These are phyloP conservation scores for Paramisgurnus dabryanus DNA, from an alignment of 2,113 vertebrate species.

Conservation along the genomic window DNA sequence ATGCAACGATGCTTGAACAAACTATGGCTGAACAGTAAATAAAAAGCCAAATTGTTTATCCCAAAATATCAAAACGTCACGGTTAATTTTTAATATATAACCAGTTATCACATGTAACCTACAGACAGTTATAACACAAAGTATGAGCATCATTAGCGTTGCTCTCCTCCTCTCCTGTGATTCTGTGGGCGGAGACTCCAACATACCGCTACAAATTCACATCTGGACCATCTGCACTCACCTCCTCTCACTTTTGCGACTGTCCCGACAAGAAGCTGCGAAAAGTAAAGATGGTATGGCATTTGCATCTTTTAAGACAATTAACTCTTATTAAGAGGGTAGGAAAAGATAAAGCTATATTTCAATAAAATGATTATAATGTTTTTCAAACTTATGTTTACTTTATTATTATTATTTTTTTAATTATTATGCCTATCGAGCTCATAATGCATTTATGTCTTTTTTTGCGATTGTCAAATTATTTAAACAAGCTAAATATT, in stretches of 20 bases:
- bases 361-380: too few species aligned
- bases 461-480: background rate
- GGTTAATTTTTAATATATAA: too few species aligned
- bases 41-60: too few species aligned
- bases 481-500: background rate
- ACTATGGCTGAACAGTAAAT: too few species aligned
- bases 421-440: too few species aligned
- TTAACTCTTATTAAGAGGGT: background rate
- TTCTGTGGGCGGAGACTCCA: background rate
- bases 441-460: background rate
- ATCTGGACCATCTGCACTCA: constrained; percentile 27
- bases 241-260: background rate
- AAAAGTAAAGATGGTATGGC: constrained; percentile 19
- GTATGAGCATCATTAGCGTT: background rate
- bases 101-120: too few species aligned
- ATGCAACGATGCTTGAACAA: too few species aligned
- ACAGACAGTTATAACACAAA: background rate
- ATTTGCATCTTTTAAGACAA: background rate
- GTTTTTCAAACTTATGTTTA: too few species aligned
- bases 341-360: too few species aligned
- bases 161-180: background rate
- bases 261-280: constrained; percentile 11
- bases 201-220: constrained; percentile 26
- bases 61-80: too few species aligned
- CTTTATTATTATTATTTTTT: background rate